Conservation (phyloP, 1,140 invertebrate genomes). For the Zelostemma sp. region DNA sequence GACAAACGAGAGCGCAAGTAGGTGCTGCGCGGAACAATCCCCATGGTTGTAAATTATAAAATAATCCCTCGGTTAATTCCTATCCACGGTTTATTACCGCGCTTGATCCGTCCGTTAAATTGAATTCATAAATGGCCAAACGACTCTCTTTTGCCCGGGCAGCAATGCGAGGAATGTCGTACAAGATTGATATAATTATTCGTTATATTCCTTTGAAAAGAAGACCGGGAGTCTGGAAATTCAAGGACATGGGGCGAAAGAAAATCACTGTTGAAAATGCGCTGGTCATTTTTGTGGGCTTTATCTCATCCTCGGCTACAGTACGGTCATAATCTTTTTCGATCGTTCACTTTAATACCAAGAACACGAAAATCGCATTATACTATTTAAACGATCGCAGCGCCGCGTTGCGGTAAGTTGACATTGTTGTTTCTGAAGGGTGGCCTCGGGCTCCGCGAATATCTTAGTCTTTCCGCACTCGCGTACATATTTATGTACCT, state of each 20-base stretch:
- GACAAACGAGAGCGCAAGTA: slow-evolving; percentile 34
- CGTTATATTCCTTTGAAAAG: no score
- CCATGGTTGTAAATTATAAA: slow-evolving; percentile 66
- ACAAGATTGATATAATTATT: neutral
- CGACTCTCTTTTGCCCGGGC: slow-evolving; percentile 29
- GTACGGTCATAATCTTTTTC: no score
- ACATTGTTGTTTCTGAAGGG: slow-evolving; percentile 68
- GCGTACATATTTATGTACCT: slow-evolving; percentile 34
- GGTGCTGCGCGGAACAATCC: slow-evolving; percentile 53
- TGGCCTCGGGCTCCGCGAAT: slow-evolving; percentile 59
- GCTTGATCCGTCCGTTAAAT: slow-evolving; percentile 63
- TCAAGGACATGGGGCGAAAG: no score
- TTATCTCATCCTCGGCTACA: no score
- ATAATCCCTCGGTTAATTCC: slow-evolving; percentile 67
- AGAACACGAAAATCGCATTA: slow-evolving; percentile 65
- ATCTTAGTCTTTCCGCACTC: slow-evolving; percentile 56
- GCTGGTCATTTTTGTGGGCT: no score
- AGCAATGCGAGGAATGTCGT: slow-evolving; percentile 9
- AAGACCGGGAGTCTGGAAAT: no score
- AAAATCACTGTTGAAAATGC: no score
- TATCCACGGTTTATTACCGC: slow-evolving; percentile 61
- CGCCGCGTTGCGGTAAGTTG: slow-evolving; percentile 58
- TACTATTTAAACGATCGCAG: slow-evolving; percentile 65
- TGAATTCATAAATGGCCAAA: slow-evolving; percentile 59
- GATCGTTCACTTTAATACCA: slow-evolving; percentile 7